Base-by-base conservation (phyloP, 2,797 vertebrate genomes). In the Pseudochaenichthys georgianus region DNA sequence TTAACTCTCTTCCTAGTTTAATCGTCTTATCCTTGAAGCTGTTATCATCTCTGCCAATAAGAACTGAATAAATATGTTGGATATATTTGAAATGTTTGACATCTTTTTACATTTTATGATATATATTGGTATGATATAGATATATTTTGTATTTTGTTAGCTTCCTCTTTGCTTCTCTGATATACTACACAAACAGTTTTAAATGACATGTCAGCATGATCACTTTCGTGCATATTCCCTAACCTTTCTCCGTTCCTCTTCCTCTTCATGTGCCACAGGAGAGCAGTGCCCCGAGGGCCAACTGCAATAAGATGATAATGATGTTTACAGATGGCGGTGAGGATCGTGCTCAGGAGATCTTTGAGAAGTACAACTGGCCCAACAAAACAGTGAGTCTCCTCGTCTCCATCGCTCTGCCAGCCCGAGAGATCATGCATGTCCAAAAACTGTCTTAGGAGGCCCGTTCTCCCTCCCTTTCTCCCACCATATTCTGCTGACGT, bases 231-330 rank as follows among this genome's bases (percentile, higher is more conserved):
- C 43, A 42, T 52, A 23, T 73, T 47, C 47, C 42, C 48, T 80
- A 55, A 73, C 75, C 55, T 70, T 57, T 73, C 61, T 80, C 77
- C 23, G 50, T 50, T 11, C 51, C 58, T 75, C 73, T 21, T 64
- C 69, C 59, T 78, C 51, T 85, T 57, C 0, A 0, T 81, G 86
- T 77, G 87, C 72, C 83, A 83, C 92, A 86, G 54, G 95, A 99
- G 95, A 96, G 94, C 92, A 97, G 95, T 65, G 94, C 97, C 93
- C 97, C 97, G 0, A 96, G 97, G 80, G 98, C 98, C 91, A 97
- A 97, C 94, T 99, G 98, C 94, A 99, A 99, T 92, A 99, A 99
- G 95, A 98, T 99, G 97, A 99, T 99, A 93, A 99, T 99, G 98
- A 99, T 99, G 98, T 99, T 99, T 95, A 99, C 98, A 34, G 98